These are phyloP conservation scores for Clarias laeviceps DNA, from an alignment of 2,797 vertebrate species.

Conservation along the genomic window DNA sequence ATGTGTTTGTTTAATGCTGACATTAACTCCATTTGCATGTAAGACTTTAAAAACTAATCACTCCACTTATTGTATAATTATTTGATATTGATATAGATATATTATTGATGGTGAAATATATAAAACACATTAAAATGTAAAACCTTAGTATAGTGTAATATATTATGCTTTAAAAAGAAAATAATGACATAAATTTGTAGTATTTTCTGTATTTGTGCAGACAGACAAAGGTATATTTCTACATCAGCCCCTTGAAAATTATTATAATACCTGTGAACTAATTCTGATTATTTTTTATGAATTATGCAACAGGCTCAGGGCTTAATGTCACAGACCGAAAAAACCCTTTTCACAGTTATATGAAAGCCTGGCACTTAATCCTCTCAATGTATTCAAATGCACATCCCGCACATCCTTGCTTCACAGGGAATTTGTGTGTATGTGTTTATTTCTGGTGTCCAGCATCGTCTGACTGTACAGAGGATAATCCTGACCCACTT, in stretches of 20 bases:
- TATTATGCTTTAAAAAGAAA: background rate
- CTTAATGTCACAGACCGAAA: conserved; percentile 35
- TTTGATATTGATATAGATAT: background rate
- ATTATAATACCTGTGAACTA: conserved; percentile 6
- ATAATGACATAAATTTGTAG: background rate
- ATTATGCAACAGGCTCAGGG: conserved; percentile 37
- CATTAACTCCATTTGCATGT: background rate
- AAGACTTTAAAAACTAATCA: background rate
- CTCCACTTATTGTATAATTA: background rate
- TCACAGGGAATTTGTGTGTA: conserved; percentile 29
- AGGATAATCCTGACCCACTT: conserved; percentile 63
- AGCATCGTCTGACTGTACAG: conserved; percentile 49
- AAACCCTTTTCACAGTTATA: conserved; percentile 28
- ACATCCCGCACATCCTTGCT: conserved; percentile 36
- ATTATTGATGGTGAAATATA: background rate
- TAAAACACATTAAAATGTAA: background rate
- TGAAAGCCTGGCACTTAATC: conserved; percentile 41
- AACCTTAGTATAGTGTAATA: background rate
- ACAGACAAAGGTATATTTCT: conserved; percentile 11
- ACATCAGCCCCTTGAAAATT: conserved; percentile 1
- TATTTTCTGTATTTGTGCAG: background rate
- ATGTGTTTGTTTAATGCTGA: background rate
- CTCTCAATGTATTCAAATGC: conserved; percentile 38
- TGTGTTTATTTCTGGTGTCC: conserved; percentile 49
- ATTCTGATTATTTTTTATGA: conserved; percentile 33